Evolutionary conservation across 2,888 invertebrate species (phyloP).

Genomic region (Hecatera dysodea): DNA sequence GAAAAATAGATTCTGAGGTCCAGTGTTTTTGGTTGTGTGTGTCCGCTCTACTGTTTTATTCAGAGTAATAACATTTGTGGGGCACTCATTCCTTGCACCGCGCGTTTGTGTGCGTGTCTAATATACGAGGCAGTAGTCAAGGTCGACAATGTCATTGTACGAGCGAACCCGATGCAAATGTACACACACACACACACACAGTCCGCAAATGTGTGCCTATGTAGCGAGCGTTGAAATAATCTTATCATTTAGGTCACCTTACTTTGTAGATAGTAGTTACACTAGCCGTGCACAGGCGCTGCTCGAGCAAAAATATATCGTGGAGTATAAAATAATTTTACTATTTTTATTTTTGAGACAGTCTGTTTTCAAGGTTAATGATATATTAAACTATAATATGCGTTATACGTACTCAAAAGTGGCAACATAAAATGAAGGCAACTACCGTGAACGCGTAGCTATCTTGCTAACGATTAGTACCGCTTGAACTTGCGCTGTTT

Average conservation of each 20-base stretch:
- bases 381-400: no score
- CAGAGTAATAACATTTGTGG: slow-evolving; percentile 77
- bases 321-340: not conserved
- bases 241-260: slow-evolving; percentile 91
- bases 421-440: no score
- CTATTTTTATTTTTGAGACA: slow-evolving; percentile 8
- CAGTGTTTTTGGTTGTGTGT: slow-evolving; percentile 20
- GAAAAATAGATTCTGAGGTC: not conserved
- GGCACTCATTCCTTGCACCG: slow-evolving; percentile 79
- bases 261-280: slow-evolving; percentile 85
- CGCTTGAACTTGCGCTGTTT: no score
- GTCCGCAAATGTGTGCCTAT: slow-evolving; percentile 68
- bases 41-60: slow-evolving; percentile 60
- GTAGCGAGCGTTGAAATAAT: slow-evolving; percentile 86
- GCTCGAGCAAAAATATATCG: slow-evolving; percentile 29
- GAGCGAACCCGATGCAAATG: slow-evolving; percentile 82
- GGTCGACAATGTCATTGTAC: slow-evolving; percentile 91
- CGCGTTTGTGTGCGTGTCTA: slow-evolving; percentile 73
- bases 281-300: slow-evolving; percentile 69
- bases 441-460: no score
- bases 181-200: slow-evolving; percentile 79
- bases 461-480: no score
- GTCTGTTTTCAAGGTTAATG: slow-evolving; percentile 16
- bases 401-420: no score
- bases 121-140: slow-evolving; percentile 88